phyloP scores from a whole-genome alignment of 2,797 vertebrate species.

The Lagothrix lagotricha region DNA sequence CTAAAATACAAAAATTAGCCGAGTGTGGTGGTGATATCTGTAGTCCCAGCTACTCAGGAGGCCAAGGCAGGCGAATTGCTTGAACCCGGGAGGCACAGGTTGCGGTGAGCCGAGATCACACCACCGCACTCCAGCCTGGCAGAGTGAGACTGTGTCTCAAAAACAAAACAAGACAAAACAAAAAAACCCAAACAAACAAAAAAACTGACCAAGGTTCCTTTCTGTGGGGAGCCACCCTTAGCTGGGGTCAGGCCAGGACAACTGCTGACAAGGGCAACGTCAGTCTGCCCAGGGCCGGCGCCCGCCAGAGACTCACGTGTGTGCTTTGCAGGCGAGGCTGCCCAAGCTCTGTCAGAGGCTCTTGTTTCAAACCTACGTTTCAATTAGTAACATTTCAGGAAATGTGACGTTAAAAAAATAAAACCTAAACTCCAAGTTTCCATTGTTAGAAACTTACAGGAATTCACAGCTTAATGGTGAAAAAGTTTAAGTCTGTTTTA shows the following conservation, averaged over 20 bases:
- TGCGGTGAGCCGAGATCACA: too few relatives aligned
- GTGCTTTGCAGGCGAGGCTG: not conserved
- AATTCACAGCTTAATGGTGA: not conserved
- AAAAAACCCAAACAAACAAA: too few relatives aligned
- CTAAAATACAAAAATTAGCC: too few relatives aligned
- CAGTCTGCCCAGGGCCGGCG: fast-evolving
- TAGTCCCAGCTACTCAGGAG: too few relatives aligned
- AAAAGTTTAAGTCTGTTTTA: not conserved
- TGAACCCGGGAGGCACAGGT: too few relatives aligned
- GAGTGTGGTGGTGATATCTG: too few relatives aligned
- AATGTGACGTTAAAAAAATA: not conserved
- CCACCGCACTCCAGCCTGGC: too few relatives aligned
- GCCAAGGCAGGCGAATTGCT: too few relatives aligned
- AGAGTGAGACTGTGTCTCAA: too few relatives aligned
- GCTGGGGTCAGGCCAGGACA: not conserved
- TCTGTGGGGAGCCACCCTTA: not conserved
- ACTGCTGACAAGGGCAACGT: fast-evolving
- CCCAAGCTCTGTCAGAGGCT: not conserved
- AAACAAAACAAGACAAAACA: too few relatives aligned
- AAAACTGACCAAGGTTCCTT: not conserved
- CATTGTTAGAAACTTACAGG: not conserved
- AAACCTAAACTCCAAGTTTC: not conserved
- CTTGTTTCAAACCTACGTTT: not conserved
- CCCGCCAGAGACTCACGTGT: fast-evolving
- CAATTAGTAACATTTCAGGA: not conserved